Evolutionary conservation across 2,888 invertebrate species (phyloP).

Genomic region (Congeria kusceri): DNA sequence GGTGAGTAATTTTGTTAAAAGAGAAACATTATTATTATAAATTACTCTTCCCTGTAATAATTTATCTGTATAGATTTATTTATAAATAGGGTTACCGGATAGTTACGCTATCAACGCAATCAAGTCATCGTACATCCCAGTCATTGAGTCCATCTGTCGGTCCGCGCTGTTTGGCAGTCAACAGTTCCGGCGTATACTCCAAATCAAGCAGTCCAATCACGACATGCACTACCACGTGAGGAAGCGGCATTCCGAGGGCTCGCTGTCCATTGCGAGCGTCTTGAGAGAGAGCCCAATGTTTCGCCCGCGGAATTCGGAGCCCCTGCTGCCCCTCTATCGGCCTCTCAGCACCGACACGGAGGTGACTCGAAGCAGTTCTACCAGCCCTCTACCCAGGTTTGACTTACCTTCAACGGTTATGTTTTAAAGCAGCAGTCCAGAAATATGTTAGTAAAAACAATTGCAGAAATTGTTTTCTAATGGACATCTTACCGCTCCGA

Average conservation of each 20-base stretch:
- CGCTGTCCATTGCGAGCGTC: conserved; percentile 48
- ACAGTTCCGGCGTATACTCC: conserved; percentile 60
- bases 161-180: conserved; percentile 63
- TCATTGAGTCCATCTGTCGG: conserved; percentile 74
- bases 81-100: conserved; percentile 75
- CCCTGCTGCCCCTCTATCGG: conserved; percentile 37
- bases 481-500: too few species aligned
- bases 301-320: conserved; percentile 50
- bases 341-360: conserved; percentile 31
- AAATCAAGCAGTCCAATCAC: conserved; percentile 58
- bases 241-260: conserved; percentile 61
- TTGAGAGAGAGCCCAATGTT: conserved; percentile 53
- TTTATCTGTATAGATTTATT: too few species aligned
- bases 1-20: too few species aligned
- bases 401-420: too few species aligned
- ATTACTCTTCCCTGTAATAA: too few species aligned
- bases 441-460: too few species aligned
- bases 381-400: conserved; percentile 57
- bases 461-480: too few species aligned
- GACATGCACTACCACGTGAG: conserved; percentile 39
- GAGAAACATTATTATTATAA: too few species aligned
- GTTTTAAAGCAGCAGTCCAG: too few species aligned
- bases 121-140: conserved; percentile 78
- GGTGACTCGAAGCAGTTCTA: conserved; percentile 51
- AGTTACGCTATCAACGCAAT: conserved; percentile 80